phyloP scores from a whole-genome alignment of 2,113 vertebrate species.

The Azemiops feae region DNA sequence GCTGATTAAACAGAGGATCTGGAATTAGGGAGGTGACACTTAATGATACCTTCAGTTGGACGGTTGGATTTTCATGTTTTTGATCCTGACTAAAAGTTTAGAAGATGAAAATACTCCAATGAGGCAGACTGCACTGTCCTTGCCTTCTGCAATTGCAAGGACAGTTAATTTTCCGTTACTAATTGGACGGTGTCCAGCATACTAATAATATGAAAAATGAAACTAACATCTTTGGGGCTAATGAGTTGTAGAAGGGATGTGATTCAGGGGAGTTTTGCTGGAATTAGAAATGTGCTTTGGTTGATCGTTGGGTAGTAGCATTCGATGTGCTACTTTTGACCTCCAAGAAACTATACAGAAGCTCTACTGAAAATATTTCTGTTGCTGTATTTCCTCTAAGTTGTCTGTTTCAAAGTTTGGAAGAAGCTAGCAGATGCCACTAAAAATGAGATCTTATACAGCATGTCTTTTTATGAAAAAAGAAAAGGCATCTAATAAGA shows the following conservation, averaged over 20 bases:
- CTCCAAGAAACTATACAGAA: background rate
- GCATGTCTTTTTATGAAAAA: background rate
- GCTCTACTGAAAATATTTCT: background rate
- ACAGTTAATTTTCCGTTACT: constrained; percentile 74
- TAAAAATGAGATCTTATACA: background rate
- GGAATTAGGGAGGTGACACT: constrained; percentile 19
- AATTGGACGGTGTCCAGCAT: constrained; percentile 71
- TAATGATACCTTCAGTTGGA: constrained; percentile 30
- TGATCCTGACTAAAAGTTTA: constrained; percentile 51
- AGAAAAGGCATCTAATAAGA: background rate
- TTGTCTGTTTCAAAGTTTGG: too few species aligned
- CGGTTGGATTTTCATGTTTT: constrained; percentile 46
- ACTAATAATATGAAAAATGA: constrained; percentile 74
- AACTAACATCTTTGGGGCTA: constrained; percentile 55
- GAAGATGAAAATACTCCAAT: constrained; percentile 48
- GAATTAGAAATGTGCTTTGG: constrained; percentile 16
- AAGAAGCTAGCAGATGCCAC: too few species aligned
- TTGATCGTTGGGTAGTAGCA: background rate
- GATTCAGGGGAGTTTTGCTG: constrained; percentile 24
- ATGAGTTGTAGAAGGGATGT: constrained; percentile 45
- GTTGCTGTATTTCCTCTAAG: background rate
- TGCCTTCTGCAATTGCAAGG: constrained; percentile 56
- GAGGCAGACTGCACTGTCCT: constrained; percentile 61
- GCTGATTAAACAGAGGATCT: background rate
- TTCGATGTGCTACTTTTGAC: too few species aligned